These are phyloP conservation scores for Peribatodes rhomboidaria DNA, from an alignment of 2,888 invertebrate genomes.

Conservation along the genomic window DNA sequence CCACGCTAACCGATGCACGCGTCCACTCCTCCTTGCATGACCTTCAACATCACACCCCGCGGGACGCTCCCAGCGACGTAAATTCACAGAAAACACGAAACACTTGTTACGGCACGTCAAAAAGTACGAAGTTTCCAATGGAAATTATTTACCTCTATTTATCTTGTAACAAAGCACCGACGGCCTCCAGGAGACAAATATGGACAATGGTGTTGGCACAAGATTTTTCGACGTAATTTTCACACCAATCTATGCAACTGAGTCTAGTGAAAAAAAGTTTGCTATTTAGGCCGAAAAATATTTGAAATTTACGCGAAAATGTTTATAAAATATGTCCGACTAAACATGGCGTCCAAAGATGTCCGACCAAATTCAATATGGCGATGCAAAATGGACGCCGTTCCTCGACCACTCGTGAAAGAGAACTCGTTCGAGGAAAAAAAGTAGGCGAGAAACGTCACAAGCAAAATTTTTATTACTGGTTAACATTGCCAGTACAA, in stretches of 20 bases:
- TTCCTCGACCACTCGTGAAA: slow-evolving; percentile 60
- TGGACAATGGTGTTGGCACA: slow-evolving; percentile 80
- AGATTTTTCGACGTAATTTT: slow-evolving; percentile 74
- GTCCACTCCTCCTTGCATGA: slow-evolving; percentile 66
- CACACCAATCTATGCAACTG: slow-evolving; percentile 71
- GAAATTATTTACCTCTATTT: slow-evolving; percentile 86
- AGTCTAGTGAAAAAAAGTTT: slow-evolving; percentile 83
- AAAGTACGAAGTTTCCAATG: slow-evolving; percentile 79
- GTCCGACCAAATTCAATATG: slow-evolving; percentile 88
- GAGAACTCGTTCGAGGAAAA: slow-evolving; percentile 60
- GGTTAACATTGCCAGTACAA: slow-evolving; percentile 56
- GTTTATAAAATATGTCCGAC: slow-evolving; percentile 92
- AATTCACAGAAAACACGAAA: slow-evolving; percentile 79
- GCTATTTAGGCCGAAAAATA: slow-evolving; percentile 82
- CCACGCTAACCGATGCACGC: slow-evolving; percentile 72
- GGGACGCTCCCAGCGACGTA: slow-evolving; percentile 60
- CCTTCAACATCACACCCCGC: slow-evolving; percentile 69
- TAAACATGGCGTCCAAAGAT: slow-evolving; percentile 91
- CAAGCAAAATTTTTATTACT: slow-evolving; percentile 46
- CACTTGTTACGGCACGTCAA: slow-evolving; percentile 84
- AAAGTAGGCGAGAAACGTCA: slow-evolving; percentile 64
- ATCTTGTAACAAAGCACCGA: slow-evolving; percentile 84
- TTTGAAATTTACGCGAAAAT: slow-evolving; percentile 88
- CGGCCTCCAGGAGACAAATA: slow-evolving; percentile 80
- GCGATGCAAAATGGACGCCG: slow-evolving; percentile 87